Percentiles rank a stretch among this genome's conserved stretches.
phyloP scores from a whole-genome alignment of 2,113 vertebrate species.

The Aphyosemion australe region DNA sequence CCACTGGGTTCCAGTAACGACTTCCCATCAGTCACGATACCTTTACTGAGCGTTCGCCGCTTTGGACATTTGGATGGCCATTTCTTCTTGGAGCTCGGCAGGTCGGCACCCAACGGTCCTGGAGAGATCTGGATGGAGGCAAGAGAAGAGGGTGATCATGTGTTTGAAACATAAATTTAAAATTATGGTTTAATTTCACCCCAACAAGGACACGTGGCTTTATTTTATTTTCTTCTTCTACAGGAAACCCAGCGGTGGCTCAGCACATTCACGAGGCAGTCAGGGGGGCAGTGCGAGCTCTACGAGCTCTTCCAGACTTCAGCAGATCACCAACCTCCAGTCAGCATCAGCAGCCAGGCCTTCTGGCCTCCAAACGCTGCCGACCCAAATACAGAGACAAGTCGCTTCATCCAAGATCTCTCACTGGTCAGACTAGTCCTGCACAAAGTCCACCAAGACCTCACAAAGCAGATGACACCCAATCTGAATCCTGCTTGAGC shows the following conservation, averaged over 20 bases:
- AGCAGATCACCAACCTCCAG: slow-evolving; percentile 45
- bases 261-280: slow-evolving; percentile 66
- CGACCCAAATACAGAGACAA: slow-evolving; percentile 56
- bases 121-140: slow-evolving; percentile 74
- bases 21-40: slow-evolving; percentile 42
- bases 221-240: background rate
- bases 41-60: slow-evolving; percentile 61
- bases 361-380: slow-evolving; percentile 41
- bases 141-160: slow-evolving; percentile 47
- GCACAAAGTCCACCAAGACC: background rate
- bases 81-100: slow-evolving; percentile 72
- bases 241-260: slow-evolving; percentile 45
- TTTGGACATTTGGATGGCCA: slow-evolving; percentile 64
- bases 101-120: slow-evolving; percentile 63
- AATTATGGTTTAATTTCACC: too few relatives aligned
- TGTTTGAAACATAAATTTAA: background rate
- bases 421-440: slow-evolving; percentile 14
- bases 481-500: background rate
- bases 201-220: background rate
- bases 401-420: background rate
- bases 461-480: background rate
- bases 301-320: slow-evolving; percentile 64
- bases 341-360: slow-evolving; percentile 25
- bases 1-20: slow-evolving; percentile 23
- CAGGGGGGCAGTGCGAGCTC: slow-evolving; percentile 19